Base-by-base conservation (phyloP, 2,113 vertebrate genomes). In the Apaloderma vittatum region DNA sequence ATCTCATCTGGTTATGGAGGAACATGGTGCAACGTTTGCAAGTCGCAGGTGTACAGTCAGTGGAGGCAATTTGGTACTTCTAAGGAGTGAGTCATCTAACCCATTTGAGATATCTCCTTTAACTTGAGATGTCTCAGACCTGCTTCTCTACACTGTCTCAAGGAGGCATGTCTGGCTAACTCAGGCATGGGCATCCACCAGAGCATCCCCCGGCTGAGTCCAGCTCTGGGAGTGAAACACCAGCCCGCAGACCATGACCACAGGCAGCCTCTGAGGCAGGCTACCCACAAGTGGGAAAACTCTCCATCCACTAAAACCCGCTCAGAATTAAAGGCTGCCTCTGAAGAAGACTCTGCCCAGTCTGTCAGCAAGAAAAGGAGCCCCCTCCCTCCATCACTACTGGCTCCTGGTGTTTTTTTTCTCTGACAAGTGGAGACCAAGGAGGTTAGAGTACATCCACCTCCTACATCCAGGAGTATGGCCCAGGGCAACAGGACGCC, bases 341-440 rank as follows among this genome's bases (percentile, higher is more conserved):
- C 55, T 58, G 62, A 74, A 61, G 20, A 30, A 57, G 61, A 46
- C 0, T 0, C 32, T 63, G 26, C 45, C 52, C 0, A 0, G 0
- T 7, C 68, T 75, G 34, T 43, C 1, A 0, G 66, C 49, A 57
- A 61, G 57, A 72, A 59, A 83, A 76, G 18, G 23, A 88, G 13
- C 22, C 26, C 75, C 12, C 48, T 82, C 17, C 54, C 9, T 76
- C 40, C 46, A 17, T 72, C 58, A 17, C 45, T 21, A 14, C 22
- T 26, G 32, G 26, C 9, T 93, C 21, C 34, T 30, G 26, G 63
- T 52, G 51, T 2, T 83, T 86, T 72, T 70, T 49, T 45, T 36
- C 46, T 66, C 45, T 3, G 5, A 3, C 3, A 0, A 7, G 3
- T 45, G 71, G 73, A 0, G 0, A 70, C 21, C 1, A 7, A 86